These are phyloP conservation scores for Momotus momota DNA, from an alignment of 2,797 vertebrate genomes.

Conservation along the genomic window DNA sequence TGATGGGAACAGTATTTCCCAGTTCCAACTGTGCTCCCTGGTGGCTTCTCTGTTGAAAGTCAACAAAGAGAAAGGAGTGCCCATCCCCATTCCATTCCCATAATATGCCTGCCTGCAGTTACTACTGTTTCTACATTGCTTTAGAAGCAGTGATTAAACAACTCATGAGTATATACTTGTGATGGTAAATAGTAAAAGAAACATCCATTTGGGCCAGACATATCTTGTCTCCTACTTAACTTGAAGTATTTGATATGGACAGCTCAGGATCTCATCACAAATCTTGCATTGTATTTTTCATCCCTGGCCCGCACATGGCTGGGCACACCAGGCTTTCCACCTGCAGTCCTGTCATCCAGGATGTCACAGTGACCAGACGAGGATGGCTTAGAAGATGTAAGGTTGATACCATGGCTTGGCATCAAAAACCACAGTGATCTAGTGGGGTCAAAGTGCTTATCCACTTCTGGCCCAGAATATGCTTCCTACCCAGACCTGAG, in stretches of 20 bases:
- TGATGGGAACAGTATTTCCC: background rate
- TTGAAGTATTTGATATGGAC: background rate
- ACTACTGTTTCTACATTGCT: background rate
- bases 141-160: background rate
- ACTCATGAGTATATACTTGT: background rate
- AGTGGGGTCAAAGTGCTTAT: background rate
- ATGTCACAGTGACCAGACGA: background rate
- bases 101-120: background rate
- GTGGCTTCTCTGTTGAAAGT: background rate
- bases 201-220: background rate
- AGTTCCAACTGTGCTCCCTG: fast-evolving
- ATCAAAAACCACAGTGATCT: background rate
- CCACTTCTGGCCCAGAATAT: background rate
- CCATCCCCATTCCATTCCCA: background rate
- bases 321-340: background rate
- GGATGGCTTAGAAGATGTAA: background rate
- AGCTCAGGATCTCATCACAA: background rate
- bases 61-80: background rate
- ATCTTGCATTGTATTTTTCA: background rate
- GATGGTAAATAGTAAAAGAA: background rate
- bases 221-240: background rate
- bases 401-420: background rate
- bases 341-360: background rate
- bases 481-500: background rate
- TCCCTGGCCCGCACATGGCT: fast-evolving